Evolutionary conservation across 2,113 vertebrate species (phyloP), one percentile per base, ranked within the genome.

Genomic region (Rhegmatorhina hoffmannsi): DNA sequence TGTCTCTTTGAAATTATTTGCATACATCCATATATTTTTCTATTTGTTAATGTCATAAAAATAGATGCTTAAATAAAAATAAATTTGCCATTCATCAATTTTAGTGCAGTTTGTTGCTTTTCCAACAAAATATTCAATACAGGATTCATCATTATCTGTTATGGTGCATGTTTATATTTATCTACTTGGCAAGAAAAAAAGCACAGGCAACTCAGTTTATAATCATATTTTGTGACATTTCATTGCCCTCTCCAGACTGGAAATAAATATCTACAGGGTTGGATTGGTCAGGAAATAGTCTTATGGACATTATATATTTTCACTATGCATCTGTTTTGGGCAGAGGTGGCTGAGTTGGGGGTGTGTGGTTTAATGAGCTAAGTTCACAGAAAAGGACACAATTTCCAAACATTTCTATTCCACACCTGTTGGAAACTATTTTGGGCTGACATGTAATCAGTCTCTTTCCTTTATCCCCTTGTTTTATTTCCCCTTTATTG

Each of bases 41-140:
- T 75, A 33, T 93, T 93, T 84, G 87, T 56, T 80, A 87, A 56
- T 76, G 58, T 47, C 74, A 72, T 76, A 88, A 93, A 83, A 93
- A 64, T 55, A 87, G 67, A 76, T 25, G 43, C 31, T 72, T 84
- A 87, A 76, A 87, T 76, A 72, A 84, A 83, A 84, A 87, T 75
- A 23, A 62, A 62, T 83, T 83, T 80, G 79, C 69, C 58, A 56
- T 69, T 59, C 74, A 84, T 91, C 83, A 49, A 55, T 75, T 90
- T 93, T 80, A 80, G 83, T 66, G 36, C 56, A 46, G 55, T 80
- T 62, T 76, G 79, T 87, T 64, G 56, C 68, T 88, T 66, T 46
- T 55, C 46, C 68, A 67, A 84, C 1, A 2, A 84, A 93, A 70
- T 66, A 66, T 29, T 91, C 78, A 62, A 67, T 76, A 72, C 36